phyloP scores from a whole-genome alignment of 2,113 vertebrate genomes.

The Indri indri region DNA sequence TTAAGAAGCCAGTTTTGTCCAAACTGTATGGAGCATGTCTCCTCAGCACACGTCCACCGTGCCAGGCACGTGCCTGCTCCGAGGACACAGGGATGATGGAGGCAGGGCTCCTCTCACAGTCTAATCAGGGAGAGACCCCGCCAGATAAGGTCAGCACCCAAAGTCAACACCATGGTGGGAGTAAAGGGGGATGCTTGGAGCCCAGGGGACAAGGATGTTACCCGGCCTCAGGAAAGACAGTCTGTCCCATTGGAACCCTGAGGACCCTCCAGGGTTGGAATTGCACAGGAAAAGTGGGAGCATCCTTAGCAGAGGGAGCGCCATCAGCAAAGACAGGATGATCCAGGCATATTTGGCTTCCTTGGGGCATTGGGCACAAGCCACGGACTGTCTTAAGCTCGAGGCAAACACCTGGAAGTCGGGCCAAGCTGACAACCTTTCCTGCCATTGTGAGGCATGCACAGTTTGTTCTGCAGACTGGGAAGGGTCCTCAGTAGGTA shows the following conservation, averaged over 20 bases:
- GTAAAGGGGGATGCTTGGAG: rapidly evolving
- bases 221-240: too few species aligned
- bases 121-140: neutral
- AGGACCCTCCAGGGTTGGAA: rapidly evolving
- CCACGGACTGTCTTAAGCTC: rapidly evolving
- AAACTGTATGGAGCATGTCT: rapidly evolving
- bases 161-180: rapidly evolving
- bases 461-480: neutral
- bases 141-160: neutral
- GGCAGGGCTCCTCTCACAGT: rapidly evolving
- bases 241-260: too few species aligned
- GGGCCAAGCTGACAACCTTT: neutral
- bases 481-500: rapidly evolving
- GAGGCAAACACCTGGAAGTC: rapidly evolving
- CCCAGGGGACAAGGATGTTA: rapidly evolving
- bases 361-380: rapidly evolving
- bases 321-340: rapidly evolving
- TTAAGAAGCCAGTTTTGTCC: neutral
- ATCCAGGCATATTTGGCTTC: rapidly evolving
- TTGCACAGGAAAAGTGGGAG: rapidly evolving
- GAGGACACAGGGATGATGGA: too few species aligned
- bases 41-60: rapidly evolving
- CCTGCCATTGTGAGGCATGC: rapidly evolving
- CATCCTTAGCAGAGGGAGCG: neutral
- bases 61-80: rapidly evolving